These are phyloP conservation scores for Chinchilla lanigera DNA, from an alignment of 2,113 vertebrate species.

Conservation along the genomic window DNA sequence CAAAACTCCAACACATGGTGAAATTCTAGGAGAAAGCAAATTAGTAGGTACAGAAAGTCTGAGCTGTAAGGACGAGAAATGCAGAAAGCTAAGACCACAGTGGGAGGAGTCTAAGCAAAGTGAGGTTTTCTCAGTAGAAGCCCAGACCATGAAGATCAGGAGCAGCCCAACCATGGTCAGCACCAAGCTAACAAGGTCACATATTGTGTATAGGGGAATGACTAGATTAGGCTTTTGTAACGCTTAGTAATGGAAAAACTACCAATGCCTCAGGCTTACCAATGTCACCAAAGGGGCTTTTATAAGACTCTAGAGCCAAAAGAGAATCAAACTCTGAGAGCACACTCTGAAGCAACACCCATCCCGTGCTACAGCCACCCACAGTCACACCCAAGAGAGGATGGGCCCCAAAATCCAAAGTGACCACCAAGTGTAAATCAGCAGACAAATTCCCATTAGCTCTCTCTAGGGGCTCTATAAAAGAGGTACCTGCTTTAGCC, in stretches of 20 bases:
- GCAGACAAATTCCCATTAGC: background rate
- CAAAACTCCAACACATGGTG: background rate
- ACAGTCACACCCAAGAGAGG: background rate
- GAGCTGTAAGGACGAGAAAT: background rate
- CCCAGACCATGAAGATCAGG: background rate
- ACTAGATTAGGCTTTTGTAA: background rate
- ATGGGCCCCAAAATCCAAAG: background rate
- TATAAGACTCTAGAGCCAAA: constrained; percentile 1
- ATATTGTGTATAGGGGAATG: background rate
- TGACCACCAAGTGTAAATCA: background rate
- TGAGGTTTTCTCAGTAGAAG: background rate
- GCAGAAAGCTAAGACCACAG: background rate
- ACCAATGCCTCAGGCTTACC: background rate
- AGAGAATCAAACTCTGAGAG: background rate
- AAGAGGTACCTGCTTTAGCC: background rate
- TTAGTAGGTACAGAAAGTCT: background rate
- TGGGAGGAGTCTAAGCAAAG: background rate
- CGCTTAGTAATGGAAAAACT: background rate
- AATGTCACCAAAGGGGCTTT: background rate
- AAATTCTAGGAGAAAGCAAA: background rate
- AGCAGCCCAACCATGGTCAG: background rate
- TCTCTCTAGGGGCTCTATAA: background rate
- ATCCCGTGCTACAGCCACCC: background rate
- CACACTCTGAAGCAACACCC: background rate
- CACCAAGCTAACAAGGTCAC: background rate